Evolutionary conservation across 1,140 invertebrate species (phyloP).

Genomic region (Agraylea sexmaculata): DNA sequence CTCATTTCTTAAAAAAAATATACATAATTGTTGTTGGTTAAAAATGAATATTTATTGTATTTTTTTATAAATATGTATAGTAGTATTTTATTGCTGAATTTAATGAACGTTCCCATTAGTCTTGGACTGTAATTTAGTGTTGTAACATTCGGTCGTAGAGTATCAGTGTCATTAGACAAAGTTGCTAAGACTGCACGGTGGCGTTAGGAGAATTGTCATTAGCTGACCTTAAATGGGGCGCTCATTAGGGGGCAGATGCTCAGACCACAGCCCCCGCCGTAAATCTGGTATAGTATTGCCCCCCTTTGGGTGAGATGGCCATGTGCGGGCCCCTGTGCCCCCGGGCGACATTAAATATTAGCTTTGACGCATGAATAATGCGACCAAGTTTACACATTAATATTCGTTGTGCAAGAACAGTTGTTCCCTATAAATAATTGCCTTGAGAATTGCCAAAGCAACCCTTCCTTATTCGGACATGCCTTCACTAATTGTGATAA

Average conservation of each 20-base stretch:
- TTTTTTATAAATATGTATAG: background rate
- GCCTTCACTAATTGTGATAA: too few relatives aligned
- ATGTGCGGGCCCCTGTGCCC: conserved; percentile 3
- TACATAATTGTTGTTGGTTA: background rate
- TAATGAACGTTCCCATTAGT: background rate
- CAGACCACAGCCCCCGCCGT: background rate
- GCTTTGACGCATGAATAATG: conserved; percentile 21
- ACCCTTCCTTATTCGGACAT: too few relatives aligned
- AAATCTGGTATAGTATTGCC: background rate
- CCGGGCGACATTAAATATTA: conserved; percentile 19
- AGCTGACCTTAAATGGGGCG: conserved; percentile 14
- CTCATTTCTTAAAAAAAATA: background rate
- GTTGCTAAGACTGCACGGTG: background rate
- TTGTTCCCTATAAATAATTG: conserved; percentile 22
- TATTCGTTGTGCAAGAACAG: conserved; percentile 18
- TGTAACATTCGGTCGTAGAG: conserved; percentile 2
- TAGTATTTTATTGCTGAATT: background rate
- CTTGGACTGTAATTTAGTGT: background rate
- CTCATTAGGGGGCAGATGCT: background rate
- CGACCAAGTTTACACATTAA: conserved; percentile 20
- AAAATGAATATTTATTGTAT: background rate
- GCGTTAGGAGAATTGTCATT: conserved; percentile 10
- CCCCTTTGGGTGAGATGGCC: conserved; percentile 2
- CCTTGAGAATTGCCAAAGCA: conserved; percentile 20
- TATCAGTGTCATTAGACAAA: conserved; percentile 5